Percentiles rank a stretch among this genome's conserved stretches.
Conservation (phyloP, 2,797 vertebrate genomes). For the Danio albolineatus region DNA sequence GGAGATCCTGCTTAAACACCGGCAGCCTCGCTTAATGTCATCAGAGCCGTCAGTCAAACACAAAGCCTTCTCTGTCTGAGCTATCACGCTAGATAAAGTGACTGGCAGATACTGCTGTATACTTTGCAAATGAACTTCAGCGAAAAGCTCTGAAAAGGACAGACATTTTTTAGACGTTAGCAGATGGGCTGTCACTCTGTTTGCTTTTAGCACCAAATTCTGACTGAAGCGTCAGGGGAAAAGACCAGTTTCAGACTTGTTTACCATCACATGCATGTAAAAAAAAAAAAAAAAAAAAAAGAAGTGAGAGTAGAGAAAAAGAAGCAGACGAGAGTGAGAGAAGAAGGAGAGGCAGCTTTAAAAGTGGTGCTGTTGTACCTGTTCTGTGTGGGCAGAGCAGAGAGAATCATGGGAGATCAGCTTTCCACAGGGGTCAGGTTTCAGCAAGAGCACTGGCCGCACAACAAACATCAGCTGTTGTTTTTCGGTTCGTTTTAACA, state of each 20-base stretch:
- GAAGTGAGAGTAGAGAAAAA: conserved; percentile 2
- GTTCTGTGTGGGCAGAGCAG: conserved; percentile 1
- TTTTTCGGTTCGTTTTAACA: conserved; percentile 10
- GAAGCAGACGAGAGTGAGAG: background rate
- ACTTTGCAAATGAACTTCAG: conserved; percentile 32
- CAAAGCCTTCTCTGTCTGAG: background rate
- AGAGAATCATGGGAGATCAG: conserved; percentile 29
- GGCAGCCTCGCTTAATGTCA: conserved; percentile 7
- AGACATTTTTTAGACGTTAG: background rate
- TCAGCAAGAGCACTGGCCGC: conserved; percentile 23
- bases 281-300: conserved; percentile 4
- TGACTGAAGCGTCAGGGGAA: background rate
- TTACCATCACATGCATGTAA: background rate
- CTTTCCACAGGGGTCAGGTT: conserved; percentile 38
- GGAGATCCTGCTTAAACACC: conserved; percentile 44
- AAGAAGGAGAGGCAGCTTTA: background rate
- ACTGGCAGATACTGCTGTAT: conserved; percentile 21
- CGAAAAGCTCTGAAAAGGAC: conserved; percentile 1
- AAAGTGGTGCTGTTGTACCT: conserved; percentile 8
- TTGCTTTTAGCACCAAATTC: conserved; percentile 19
- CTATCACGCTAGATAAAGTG: background rate
- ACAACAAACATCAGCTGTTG: conserved; percentile 20
- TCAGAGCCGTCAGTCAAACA: background rate
- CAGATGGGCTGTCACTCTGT: conserved; percentile 11
- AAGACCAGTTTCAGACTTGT: background rate